phyloP scores from a whole-genome alignment of 2,113 vertebrate genomes.

The Labeo catla region DNA sequence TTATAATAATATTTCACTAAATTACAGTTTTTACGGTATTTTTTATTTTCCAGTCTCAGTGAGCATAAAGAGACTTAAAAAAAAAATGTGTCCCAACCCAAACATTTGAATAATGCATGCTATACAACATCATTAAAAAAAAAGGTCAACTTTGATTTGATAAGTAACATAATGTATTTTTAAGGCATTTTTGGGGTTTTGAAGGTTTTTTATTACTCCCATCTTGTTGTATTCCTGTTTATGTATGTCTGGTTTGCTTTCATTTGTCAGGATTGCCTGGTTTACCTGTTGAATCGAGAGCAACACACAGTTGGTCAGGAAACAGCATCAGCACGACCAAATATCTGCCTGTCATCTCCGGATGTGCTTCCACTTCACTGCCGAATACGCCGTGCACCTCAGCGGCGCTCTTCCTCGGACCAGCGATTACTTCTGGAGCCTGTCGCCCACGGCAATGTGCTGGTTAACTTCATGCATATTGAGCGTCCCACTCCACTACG shows the following conservation, averaged over 20 bases:
- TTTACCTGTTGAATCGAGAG: conserved; percentile 90
- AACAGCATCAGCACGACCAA: conserved; percentile 89
- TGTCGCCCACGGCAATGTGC: conserved; percentile 78
- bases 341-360: conserved; percentile 91
- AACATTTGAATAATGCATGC: neutral
- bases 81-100: neutral
- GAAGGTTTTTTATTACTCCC: neutral
- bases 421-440: conserved; percentile 73
- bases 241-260: neutral
- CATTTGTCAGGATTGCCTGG: conserved; percentile 87
- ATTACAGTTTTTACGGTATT: neutral
- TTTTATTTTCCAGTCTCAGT: neutral
- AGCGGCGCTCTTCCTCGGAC: conserved; percentile 46
- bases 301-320: conserved; percentile 93
- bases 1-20: neutral
- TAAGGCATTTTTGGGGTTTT: neutral
- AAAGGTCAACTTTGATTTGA: neutral
- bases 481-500: conserved; percentile 80
- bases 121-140: no score
- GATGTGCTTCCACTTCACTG: conserved; percentile 96
- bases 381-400: conserved; percentile 67
- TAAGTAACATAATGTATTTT: neutral
- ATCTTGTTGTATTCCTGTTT: neutral
- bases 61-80: neutral
- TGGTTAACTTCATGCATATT: conserved; percentile 86